Percentiles rank a stretch among this genome's conserved stretches.
Conservation (phyloP, 1,140 invertebrate species). For the Dinothrombium tinctorium region DNA sequence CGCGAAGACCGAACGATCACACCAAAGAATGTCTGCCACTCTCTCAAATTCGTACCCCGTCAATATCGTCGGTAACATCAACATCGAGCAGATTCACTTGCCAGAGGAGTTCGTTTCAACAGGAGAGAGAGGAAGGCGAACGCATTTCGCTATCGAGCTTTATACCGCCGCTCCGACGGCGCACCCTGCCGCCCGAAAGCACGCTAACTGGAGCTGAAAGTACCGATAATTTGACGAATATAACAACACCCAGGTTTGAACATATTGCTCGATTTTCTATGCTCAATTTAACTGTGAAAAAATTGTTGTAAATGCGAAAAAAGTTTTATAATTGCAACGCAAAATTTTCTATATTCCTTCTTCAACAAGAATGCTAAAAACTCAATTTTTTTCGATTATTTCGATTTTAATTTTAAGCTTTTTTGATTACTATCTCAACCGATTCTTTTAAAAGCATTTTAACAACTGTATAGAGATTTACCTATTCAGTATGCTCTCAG, state of each 20-base stretch:
- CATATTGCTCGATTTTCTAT: no score
- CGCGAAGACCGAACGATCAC: neutral
- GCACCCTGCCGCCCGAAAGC: conserved; percentile 22
- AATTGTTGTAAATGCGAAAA: no score
- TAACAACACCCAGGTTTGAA: conserved; percentile 1
- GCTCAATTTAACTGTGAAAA: no score
- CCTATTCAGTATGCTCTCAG: no score
- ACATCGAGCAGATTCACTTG: neutral
- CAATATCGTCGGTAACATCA: neutral
- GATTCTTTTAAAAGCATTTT: no score
- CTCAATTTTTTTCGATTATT: no score
- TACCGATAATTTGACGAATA: conserved; percentile 51
- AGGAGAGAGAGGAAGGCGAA: neutral
- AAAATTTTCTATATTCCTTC: no score
- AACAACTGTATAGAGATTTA: no score
- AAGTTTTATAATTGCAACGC: no score
- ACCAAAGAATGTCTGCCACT: neutral
- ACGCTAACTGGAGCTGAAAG: conserved; percentile 53
- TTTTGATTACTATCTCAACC: no score
- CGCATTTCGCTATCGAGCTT: conserved; percentile 6
- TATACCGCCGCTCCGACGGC: conserved; percentile 17
- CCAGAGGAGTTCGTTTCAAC: neutral
- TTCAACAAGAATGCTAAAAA: no score
- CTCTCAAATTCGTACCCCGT: conserved; percentile 1
- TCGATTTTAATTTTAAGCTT: no score